Evolutionary conservation across 2,113 vertebrate species (phyloP), one percentile per base, ranked within the genome.

Genomic region (Tinamus guttatus): DNA sequence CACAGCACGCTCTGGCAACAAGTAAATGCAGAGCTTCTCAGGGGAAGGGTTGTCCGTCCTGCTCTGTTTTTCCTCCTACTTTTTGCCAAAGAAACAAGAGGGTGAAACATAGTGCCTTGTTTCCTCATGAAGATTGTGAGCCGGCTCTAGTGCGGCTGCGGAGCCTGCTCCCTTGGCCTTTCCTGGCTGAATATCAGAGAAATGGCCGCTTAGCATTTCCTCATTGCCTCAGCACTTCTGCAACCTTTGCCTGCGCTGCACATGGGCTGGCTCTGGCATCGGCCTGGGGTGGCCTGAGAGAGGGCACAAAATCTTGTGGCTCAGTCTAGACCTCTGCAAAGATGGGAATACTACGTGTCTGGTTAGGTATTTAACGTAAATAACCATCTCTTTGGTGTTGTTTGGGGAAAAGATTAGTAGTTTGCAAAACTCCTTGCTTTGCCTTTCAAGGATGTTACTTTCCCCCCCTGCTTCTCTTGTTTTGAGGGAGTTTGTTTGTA

Each of bases 11-110:
- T 51, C 45, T 75, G 19, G 87, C 87, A 92, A 76, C 75, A 94
- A 64, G 94, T 94, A 87, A 67, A 94, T 54, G 9, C 38, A 68
- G 21, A 60, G 27, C 68, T 63, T 92, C 62, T 93, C 70, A 51
- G 63, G 60, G n/a, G 60, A 95, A 95, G 3, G 25, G 34, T 36
- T 94, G 51, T 67, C 65, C 51, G 30, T 89, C 34, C 5, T 87
- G 83, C 43, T 79, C 74, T 85, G 63, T 87, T 93, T 78, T 87
- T 81, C 70, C 70, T 65, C 24, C 69, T 88, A 67, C 70, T 80
- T 30, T 74, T 2, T 56, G 7, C 56, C 75, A 74, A 83, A 93
- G 51, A 94, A 94, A 87, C 45, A 73, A 71, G 38, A 20, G 76
- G 45, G 45, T 94, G 38, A 83, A 96, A 70, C 17, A 1, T 8